Evolutionary conservation across 1,140 invertebrate genomes (phyloP).

Genomic region (Acromyrmex heyeri): DNA sequence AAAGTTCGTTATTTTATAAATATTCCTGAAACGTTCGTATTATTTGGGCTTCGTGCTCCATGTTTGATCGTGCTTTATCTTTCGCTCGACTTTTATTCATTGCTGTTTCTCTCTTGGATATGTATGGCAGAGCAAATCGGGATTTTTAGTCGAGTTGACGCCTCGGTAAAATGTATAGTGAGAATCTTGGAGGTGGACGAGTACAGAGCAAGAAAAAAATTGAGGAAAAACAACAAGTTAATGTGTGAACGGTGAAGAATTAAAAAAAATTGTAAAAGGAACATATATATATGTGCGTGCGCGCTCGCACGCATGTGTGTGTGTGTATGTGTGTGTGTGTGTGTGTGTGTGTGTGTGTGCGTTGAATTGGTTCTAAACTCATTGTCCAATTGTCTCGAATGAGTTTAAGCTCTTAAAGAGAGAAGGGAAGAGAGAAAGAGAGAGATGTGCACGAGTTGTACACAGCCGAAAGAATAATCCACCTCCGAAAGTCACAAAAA

Average conservation of each 20-base stretch:
- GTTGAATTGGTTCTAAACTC: conserved; percentile 25
- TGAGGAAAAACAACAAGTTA: background rate
- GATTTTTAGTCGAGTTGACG: conserved; percentile 10
- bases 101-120: conserved; percentile 28
- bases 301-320: background rate
- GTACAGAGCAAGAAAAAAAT: background rate
- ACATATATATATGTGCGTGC: background rate
- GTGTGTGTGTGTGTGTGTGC: background rate
- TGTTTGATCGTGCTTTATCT: conserved; percentile 9
- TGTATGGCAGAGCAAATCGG: background rate
- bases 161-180: conserved; percentile 17
- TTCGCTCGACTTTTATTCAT: conserved; percentile 3
- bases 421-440: background rate
- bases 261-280: conserved; percentile 9
- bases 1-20: background rate
- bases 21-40: background rate
- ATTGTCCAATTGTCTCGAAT: conserved; percentile 6
- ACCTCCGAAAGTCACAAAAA: conserved; percentile 80
- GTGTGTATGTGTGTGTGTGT: background rate
- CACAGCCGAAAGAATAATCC: conserved; percentile 63
- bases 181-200: conserved; percentile 65
- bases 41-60: background rate
- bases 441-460: conserved; percentile 33
- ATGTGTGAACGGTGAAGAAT: background rate
- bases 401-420: background rate